Evolutionary conservation across 2,113 vertebrate genomes (phyloP).

Genomic region (Gymnarchus niloticus): DNA sequence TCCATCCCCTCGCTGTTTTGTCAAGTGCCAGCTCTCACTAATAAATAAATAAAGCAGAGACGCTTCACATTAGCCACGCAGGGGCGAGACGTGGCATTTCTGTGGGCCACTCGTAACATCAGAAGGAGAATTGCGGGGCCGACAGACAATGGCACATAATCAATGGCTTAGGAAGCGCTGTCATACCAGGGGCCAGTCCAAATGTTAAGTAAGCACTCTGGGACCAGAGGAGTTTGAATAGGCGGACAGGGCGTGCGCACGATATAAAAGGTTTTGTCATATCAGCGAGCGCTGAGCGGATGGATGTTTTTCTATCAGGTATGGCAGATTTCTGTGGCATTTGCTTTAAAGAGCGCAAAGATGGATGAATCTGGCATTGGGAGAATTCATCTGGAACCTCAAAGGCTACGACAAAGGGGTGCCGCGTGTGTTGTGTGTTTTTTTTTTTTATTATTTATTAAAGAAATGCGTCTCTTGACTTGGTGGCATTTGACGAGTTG

Average conservation of each 20-base stretch:
- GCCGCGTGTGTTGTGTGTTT: background rate
- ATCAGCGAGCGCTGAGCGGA: slow-evolving; percentile 25
- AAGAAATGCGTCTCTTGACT: background rate
- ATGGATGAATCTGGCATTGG: slow-evolving; percentile 28
- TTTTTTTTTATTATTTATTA: background rate
- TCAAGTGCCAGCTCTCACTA: slow-evolving; percentile 25
- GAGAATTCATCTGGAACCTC: slow-evolving; percentile 25
- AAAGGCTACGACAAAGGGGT: slow-evolving; percentile 13
- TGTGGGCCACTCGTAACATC: slow-evolving; percentile 13
- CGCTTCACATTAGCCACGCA: slow-evolving; percentile 10
- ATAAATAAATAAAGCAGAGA: slow-evolving; percentile 17
- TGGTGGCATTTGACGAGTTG: background rate
- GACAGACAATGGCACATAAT: slow-evolving; percentile 57
- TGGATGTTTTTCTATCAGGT: slow-evolving; percentile 15
- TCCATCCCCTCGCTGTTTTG: slow-evolving; percentile 39
- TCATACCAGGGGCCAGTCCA: slow-evolving; percentile 47
- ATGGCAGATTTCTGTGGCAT: slow-evolving; percentile 34
- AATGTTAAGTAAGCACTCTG: slow-evolving; percentile 55
- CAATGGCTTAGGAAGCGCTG: slow-evolving; percentile 50
- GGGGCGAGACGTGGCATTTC: background rate
- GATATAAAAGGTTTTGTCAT: slow-evolving; percentile 35
- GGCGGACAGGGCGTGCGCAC: slow-evolving; percentile 22
- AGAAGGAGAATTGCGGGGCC: slow-evolving; percentile 30
- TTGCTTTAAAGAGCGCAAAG: slow-evolving; percentile 37
- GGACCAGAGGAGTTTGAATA: slow-evolving; percentile 36